Conservation (phyloP, 2,797 vertebrate species). For the Parauchenoglanis ngamensis region DNA sequence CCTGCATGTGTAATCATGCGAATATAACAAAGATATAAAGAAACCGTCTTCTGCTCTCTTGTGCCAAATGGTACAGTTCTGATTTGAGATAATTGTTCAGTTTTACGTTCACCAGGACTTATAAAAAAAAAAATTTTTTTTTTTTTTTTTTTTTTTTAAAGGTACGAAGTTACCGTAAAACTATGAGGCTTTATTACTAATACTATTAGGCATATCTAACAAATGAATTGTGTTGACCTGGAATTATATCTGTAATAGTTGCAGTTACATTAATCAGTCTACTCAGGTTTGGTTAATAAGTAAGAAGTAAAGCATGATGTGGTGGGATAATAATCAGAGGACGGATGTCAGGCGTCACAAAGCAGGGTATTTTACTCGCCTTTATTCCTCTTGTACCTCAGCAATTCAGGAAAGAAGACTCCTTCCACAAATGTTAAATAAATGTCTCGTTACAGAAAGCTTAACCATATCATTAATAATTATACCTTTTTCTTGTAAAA, state of each 20-base stretch:
- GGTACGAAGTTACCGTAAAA: not conserved
- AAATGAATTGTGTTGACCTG: not conserved
- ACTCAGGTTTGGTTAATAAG: not conserved
- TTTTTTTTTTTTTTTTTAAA: not conserved
- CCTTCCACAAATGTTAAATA: not conserved
- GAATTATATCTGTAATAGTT: not conserved
- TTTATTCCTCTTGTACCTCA: too few relatives aligned
- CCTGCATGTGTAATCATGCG: constrained; percentile 8
- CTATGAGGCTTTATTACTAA: not conserved
- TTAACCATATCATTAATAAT: too few relatives aligned
- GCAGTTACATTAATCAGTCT: not conserved
- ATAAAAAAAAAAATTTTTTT: not conserved
- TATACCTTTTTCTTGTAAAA: not conserved
- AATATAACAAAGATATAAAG: constrained; percentile 6
- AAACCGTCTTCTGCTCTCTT: not conserved
- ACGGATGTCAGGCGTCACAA: too few relatives aligned
- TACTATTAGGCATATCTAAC: too few relatives aligned
- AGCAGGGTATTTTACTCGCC: too few relatives aligned
- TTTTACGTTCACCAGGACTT: not conserved
- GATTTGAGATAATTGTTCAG: not conserved
- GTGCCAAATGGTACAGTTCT: not conserved
- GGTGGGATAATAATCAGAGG: not conserved
- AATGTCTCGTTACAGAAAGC: not conserved
- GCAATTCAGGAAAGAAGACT: not conserved
- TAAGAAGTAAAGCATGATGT: not conserved